Conservation (phyloP, 2,888 invertebrate species). For the Cerastoderma edule region DNA sequence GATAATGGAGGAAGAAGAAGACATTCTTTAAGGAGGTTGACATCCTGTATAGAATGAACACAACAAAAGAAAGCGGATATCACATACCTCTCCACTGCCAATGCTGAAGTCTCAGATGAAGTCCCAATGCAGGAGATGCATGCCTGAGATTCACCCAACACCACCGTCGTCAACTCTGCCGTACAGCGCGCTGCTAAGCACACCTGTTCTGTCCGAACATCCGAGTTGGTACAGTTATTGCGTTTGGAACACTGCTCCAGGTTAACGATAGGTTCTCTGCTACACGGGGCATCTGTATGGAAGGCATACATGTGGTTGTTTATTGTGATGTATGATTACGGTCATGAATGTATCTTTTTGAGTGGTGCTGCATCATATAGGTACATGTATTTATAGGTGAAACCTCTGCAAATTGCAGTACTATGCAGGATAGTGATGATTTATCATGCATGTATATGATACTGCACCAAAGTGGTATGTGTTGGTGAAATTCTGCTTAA, state of each 20-base stretch:
- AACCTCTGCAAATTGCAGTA: not conserved
- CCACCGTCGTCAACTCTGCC: not conserved
- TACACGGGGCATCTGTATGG: conserved; percentile 8
- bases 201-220: not conserved
- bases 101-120: not conserved
- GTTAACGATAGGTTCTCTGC: not conserved
- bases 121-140: not conserved
- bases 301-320: too few relatives aligned
- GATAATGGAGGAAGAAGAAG: too few relatives aligned
- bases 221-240: not conserved
- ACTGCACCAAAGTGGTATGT: too few relatives aligned
- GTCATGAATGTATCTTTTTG: too few relatives aligned
- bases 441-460: too few relatives aligned
- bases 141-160: not conserved
- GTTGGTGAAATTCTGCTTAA: too few relatives aligned
- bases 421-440: not conserved
- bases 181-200: not conserved
- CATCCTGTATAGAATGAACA: too few relatives aligned
- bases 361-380: too few relatives aligned
- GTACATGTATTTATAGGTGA: not conserved
- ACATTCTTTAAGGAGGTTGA: too few relatives aligned
- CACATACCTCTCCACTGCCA: conserved; percentile 9
- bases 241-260: not conserved
- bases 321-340: too few relatives aligned
- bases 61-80: too few relatives aligned